A percentile compares a stretch with the other conserved stretches of the same genome.
phyloP scores from a whole-genome alignment of 64 coral and sea anemone species.

The Pachyseris speciosa region DNA sequence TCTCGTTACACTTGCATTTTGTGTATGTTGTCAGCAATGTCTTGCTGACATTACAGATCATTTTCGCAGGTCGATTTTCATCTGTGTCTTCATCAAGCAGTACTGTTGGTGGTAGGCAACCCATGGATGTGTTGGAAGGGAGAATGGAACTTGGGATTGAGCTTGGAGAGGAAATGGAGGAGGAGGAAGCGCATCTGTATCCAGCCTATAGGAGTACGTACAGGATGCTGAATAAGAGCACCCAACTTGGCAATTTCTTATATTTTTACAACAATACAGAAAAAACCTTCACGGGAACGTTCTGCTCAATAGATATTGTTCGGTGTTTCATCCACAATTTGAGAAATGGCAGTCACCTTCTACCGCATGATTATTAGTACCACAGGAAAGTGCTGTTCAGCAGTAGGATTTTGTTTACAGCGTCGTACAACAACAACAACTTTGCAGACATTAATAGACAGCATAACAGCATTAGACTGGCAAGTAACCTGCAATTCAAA shows the following conservation, averaged over 20 bases:
- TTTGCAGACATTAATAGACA: too few relatives aligned
- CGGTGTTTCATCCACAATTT: too few relatives aligned
- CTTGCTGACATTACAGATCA: background rate
- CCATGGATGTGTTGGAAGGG: constrained; percentile 66
- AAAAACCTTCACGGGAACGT: too few relatives aligned
- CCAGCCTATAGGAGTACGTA: constrained; percentile 40
- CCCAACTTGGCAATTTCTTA: background rate
- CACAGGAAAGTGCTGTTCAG: too few relatives aligned
- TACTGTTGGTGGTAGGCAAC: constrained; percentile 56
- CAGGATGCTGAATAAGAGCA: background rate
- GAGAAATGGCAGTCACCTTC: too few relatives aligned
- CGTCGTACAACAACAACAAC: too few relatives aligned
- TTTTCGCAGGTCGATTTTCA: constrained; percentile 61
- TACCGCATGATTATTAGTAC: background rate
- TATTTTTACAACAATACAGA: too few relatives aligned
- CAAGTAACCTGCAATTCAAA: too few relatives aligned
- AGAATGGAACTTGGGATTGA: constrained; percentile 52
- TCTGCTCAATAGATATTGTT: too few relatives aligned
- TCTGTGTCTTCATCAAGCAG: constrained; percentile 64
- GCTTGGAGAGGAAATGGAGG: constrained; percentile 63
- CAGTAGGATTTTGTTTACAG: too few relatives aligned
- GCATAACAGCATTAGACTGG: too few relatives aligned
- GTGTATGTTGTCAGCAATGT: background rate
- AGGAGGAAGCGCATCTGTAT: constrained; percentile 79
- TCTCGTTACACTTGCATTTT: too few relatives aligned